These are phyloP conservation scores for Scolopax bukidnonensis DNA, from an alignment of 2,797 vertebrate genomes.

Conservation along the genomic window DNA sequence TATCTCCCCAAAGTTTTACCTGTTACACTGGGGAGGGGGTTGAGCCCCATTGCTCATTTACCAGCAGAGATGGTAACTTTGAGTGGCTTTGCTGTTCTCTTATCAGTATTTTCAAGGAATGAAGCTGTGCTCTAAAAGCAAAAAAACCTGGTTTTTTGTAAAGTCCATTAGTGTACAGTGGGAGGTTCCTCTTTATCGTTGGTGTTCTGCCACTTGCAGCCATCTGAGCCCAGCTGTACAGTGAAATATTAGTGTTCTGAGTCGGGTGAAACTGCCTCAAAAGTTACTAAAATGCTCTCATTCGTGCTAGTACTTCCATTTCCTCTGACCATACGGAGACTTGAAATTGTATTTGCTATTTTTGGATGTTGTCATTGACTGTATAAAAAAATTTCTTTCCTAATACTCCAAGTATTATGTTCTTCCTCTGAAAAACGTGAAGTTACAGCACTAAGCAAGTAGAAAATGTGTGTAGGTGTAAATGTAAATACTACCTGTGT, in stretches of 20 bases:
- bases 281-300: not conserved
- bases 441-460: not conserved
- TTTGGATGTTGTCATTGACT: not conserved
- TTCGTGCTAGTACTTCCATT: not conserved
- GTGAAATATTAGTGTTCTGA: rapidly evolving
- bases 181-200: not conserved
- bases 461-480: not conserved
- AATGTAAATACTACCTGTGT: not conserved
- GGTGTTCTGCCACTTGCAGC: not conserved
- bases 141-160: not conserved
- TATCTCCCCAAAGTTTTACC: not conserved
- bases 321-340: not conserved
- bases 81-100: not conserved
- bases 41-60: not conserved
- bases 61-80: not conserved
- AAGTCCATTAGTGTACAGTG: not conserved
- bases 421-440: not conserved
- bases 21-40: not conserved
- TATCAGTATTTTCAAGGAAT: not conserved
- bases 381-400: not conserved
- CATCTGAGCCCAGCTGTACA: not conserved
- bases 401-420: not conserved
- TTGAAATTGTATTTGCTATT: not conserved
- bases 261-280: not conserved
- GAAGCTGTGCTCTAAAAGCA: not conserved